Evolutionary conservation across 2,113 vertebrate genomes (phyloP).

Genomic region (Gila orcuttii): DNA sequence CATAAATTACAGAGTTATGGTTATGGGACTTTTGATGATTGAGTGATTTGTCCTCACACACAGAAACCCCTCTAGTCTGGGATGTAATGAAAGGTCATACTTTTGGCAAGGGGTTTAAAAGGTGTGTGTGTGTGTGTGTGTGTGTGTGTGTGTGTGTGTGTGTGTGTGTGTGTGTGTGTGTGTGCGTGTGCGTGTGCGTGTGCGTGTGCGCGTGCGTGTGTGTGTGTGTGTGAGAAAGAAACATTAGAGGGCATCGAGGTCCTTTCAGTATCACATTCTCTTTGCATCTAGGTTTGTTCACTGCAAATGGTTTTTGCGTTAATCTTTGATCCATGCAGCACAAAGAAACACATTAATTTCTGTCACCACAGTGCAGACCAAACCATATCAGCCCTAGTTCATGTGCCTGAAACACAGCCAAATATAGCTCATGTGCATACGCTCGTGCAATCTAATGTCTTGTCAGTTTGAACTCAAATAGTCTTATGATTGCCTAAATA

Average conservation of each 20-base stretch:
- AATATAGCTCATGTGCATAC: constrained; percentile 1
- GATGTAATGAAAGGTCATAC: constrained; percentile 7
- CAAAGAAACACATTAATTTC: constrained; percentile 3
- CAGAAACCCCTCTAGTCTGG: neutral
- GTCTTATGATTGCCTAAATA: constrained; percentile 12
- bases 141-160: no score
- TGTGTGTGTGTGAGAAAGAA: neutral
- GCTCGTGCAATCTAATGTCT: constrained; percentile 14
- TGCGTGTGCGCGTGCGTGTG: neutral
- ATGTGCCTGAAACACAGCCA: constrained; percentile 17
- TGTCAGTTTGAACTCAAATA: constrained; percentile 5
- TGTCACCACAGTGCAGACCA: constrained; percentile 15
- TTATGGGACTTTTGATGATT: neutral
- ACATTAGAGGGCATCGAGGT: neutral
- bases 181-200: neutral
- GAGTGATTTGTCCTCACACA: constrained; percentile 8
- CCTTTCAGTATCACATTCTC: neutral
- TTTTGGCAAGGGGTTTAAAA: neutral
- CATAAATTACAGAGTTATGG: constrained; percentile 22
- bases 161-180: neutral
- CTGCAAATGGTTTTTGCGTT: neutral
- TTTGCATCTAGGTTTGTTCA: neutral
- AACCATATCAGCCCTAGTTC: constrained; percentile 10
- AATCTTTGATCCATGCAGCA: constrained; percentile 4
- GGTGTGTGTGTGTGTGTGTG: neutral